Conservation (phyloP, 2,113 vertebrate genomes). For the Coreoperca whiteheadi region DNA sequence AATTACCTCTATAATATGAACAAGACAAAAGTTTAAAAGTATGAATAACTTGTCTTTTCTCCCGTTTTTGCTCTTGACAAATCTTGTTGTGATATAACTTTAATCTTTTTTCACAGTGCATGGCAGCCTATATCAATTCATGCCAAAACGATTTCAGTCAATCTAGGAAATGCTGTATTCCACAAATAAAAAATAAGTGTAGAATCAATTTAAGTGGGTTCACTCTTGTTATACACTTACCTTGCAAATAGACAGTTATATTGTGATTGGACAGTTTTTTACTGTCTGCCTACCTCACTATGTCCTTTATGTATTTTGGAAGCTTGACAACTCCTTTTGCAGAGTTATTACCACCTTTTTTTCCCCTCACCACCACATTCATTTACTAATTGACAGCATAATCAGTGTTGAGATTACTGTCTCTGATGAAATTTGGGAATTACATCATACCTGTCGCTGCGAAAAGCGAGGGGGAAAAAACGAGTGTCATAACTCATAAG, state of each 20-base stretch:
- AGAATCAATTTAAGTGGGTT: slow-evolving; percentile 57
- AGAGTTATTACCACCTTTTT: slow-evolving; percentile 70
- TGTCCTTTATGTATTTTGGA: slow-evolving; percentile 82
- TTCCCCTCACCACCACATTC: slow-evolving; percentile 59
- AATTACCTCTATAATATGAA: not conserved
- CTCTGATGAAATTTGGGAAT: slow-evolving; percentile 77
- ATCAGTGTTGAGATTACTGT: slow-evolving; percentile 77
- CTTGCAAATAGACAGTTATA: slow-evolving; percentile 68
- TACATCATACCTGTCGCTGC: slow-evolving; percentile 78
- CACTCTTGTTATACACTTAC: slow-evolving; percentile 42
- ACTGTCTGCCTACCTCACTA: slow-evolving; percentile 66
- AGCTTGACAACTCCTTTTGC: slow-evolving; percentile 71
- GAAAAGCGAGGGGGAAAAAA: slow-evolving; percentile 18
- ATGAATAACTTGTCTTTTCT: not conserved
- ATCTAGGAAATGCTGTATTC: slow-evolving; percentile 22
- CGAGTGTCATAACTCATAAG: slow-evolving; percentile 69
- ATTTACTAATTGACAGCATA: slow-evolving; percentile 83
- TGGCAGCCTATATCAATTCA: slow-evolving; percentile 16
- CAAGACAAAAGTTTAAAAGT: not conserved
- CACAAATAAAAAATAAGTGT: slow-evolving; percentile 53
- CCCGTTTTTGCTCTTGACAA: slow-evolving; percentile 6
- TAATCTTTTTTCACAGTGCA: slow-evolving; percentile 7
- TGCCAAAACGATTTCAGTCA: slow-evolving; percentile 31
- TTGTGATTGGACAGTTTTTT: slow-evolving; percentile 71
- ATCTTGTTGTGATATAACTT: slow-evolving; percentile 11